These are phyloP conservation scores for Conomelus anceps DNA, from an alignment of 2,888 invertebrate species.

Conservation along the genomic window DNA sequence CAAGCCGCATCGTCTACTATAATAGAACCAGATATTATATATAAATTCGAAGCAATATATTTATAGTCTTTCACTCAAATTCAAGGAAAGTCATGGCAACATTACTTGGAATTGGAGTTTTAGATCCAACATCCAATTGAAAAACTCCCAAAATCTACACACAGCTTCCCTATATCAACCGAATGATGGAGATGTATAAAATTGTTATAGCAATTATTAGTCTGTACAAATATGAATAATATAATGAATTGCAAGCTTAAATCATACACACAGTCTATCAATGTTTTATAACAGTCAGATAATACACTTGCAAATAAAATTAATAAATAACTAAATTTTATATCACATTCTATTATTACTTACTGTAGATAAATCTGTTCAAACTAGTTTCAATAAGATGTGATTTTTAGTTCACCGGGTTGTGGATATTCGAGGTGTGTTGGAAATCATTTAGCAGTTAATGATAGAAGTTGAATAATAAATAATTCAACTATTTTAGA, in stretches of 20 bases:
- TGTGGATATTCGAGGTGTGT: background rate
- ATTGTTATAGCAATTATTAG: background rate
- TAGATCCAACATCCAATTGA: background rate
- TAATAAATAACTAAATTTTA: background rate
- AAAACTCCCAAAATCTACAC: background rate
- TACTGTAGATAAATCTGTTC: background rate
- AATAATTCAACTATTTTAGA: too few relatives aligned
- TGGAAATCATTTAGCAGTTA: background rate
- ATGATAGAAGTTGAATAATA: too few relatives aligned
- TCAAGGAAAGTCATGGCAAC: background rate
- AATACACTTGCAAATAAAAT: background rate
- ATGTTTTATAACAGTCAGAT: background rate
- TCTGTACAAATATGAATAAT: background rate
- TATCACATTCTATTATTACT: background rate
- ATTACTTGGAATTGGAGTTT: background rate
- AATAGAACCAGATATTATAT: background rate
- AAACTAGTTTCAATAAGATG: background rate
- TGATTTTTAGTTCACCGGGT: background rate
- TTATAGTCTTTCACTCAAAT: background rate
- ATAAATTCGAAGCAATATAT: background rate
- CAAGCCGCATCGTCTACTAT: background rate
- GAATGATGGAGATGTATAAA: background rate
- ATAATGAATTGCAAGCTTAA: background rate
- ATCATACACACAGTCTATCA: background rate
- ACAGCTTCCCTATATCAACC: background rate